These are phyloP conservation scores for Melanaphis sacchari DNA, from an alignment of 1,140 invertebrate genomes.

Conservation along the genomic window DNA sequence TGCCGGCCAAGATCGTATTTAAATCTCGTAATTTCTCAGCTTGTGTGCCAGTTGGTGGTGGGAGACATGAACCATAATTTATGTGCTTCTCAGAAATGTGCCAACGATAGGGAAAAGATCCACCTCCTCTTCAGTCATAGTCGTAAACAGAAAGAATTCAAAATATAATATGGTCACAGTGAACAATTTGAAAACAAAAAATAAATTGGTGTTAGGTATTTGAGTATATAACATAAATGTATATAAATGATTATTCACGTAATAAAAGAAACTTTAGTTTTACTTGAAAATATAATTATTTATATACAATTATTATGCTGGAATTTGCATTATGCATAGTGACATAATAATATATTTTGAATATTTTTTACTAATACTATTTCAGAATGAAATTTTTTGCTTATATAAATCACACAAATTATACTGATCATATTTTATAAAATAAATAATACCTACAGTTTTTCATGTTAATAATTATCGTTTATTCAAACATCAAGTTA, in stretches of 20 bases:
- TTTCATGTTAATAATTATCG: background rate
- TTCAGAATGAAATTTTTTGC: background rate
- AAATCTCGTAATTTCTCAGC: conserved; percentile 56
- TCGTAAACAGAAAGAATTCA: conserved; percentile 35
- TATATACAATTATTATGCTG: background rate
- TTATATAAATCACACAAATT: background rate
- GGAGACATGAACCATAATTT: conserved; percentile 47
- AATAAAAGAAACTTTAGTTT: background rate
- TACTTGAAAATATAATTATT: background rate
- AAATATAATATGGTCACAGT: background rate
- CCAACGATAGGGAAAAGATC: conserved; percentile 35
- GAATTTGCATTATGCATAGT: background rate
- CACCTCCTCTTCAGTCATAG: background rate
- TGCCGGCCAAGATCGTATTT: conserved; percentile 55
- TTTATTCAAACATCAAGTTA: background rate
- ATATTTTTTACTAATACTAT: background rate
- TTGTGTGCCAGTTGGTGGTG: conserved; percentile 48
- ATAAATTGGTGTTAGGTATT: background rate
- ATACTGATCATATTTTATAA: background rate
- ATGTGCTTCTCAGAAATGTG: conserved; percentile 43
- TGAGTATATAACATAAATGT: background rate
- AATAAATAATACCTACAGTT: background rate
- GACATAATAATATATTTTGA: background rate
- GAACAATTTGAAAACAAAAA: background rate
- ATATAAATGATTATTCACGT: background rate